phyloP scores from a whole-genome alignment of 2,113 vertebrate species.

The Globicephala melas region DNA sequence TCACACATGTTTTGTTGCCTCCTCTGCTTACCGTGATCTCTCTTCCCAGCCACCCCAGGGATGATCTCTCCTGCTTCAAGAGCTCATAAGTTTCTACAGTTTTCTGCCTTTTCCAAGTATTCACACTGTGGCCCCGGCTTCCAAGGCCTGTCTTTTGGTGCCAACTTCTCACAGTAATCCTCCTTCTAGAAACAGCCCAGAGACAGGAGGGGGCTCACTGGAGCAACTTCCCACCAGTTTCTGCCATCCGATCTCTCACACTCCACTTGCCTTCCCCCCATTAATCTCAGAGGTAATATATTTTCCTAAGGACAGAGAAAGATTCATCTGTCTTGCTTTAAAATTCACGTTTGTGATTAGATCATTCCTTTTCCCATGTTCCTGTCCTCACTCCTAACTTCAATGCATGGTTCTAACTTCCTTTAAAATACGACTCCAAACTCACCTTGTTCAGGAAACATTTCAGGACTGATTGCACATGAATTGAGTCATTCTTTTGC shows the following conservation, averaged over 20 bases:
- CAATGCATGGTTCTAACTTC: not conserved
- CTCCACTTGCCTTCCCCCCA: not conserved
- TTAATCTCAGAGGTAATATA: not conserved
- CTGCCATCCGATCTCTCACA: not conserved
- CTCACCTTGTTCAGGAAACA: not conserved
- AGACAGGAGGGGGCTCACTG: not conserved
- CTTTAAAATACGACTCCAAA: conserved; percentile 41
- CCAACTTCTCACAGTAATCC: not conserved
- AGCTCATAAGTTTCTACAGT: not conserved
- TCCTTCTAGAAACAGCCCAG: not conserved
- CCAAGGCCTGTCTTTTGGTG: not conserved
- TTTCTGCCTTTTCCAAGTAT: not conserved
- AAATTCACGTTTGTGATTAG: not conserved
- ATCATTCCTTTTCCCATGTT: not conserved
- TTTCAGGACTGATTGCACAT: conserved; percentile 10
- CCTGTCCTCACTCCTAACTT: not conserved
- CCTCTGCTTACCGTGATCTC: not conserved
- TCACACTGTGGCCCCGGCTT: not conserved
- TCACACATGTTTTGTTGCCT: not conserved
- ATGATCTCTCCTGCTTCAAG: not conserved
- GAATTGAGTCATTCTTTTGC: not conserved
- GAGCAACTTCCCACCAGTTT: not conserved
- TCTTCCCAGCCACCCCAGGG: not conserved
- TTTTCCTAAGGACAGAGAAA: not conserved
- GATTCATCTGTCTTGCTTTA: conserved; percentile 7